These are phyloP conservation scores for Campoplex nolae DNA, from an alignment of 2,888 invertebrate genomes.

Conservation along the genomic window DNA sequence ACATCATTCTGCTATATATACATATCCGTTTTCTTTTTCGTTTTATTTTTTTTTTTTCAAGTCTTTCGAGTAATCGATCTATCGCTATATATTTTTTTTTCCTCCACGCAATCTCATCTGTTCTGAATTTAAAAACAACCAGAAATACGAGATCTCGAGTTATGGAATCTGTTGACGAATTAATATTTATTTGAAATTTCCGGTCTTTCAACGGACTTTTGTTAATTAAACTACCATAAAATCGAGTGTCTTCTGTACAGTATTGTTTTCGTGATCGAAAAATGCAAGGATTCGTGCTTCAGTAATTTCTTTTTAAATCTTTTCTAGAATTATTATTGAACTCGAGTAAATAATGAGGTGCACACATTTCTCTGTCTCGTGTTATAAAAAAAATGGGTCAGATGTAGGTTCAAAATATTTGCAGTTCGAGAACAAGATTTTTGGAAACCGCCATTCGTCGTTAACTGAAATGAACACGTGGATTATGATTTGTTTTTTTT, in stretches of 20 bases:
- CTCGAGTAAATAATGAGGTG: not conserved
- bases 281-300: not conserved
- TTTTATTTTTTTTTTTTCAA: not conserved
- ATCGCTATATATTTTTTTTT: not conserved
- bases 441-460: not conserved
- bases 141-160: not conserved
- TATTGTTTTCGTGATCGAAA: not conserved
- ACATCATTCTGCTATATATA: not conserved
- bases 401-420: not conserved
- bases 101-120: not conserved
- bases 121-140: not conserved
- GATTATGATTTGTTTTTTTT: not conserved
- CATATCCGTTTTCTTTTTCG: not conserved
- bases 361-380: not conserved
- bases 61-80: not conserved
- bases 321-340: not conserved
- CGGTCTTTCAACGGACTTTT: not conserved
- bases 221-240: not conserved
- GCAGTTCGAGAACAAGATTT: not conserved
- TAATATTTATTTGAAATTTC: not conserved
- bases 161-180: not conserved
- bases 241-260: not conserved
- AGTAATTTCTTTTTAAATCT: not conserved
- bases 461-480: not conserved
- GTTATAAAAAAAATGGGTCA: not conserved